phyloP scores from a whole-genome alignment of 2,888 invertebrate genomes.

The Ectobius pallidus region DNA sequence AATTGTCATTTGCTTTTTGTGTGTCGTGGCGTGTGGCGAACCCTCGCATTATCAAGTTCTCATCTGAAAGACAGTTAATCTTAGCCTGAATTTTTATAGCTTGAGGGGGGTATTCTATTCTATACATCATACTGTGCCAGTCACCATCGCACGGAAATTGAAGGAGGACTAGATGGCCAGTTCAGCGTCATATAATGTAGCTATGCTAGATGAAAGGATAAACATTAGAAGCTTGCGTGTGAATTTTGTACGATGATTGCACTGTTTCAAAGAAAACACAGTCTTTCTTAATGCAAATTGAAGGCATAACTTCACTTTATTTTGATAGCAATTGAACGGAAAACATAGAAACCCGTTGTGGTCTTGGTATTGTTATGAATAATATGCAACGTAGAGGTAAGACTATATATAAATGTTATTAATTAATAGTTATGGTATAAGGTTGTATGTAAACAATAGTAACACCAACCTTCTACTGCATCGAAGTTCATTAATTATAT shows the following conservation, averaged over 20 bases:
- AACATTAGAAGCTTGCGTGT: constrained; percentile 21
- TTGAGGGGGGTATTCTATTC: background rate
- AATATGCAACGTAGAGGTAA: too few relatives aligned
- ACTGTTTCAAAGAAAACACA: constrained; percentile 1
- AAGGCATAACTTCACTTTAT: background rate
- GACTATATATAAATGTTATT: too few relatives aligned
- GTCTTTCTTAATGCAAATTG: background rate
- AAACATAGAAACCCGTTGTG: too few relatives aligned
- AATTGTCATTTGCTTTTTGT: constrained; percentile 17
- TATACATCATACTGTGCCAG: constrained; percentile 3
- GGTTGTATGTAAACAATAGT: too few relatives aligned
- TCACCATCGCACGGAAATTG: constrained; percentile 17
- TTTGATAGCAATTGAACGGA: too few relatives aligned
- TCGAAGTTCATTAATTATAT: too few relatives aligned
- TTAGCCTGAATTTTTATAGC: constrained; percentile 19
- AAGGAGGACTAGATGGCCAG: background rate
- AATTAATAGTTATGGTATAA: too few relatives aligned
- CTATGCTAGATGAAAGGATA: constrained; percentile 11
- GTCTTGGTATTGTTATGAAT: too few relatives aligned
- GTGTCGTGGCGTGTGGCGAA: background rate
- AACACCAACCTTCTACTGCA: too few relatives aligned
- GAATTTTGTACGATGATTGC: constrained; percentile 14
- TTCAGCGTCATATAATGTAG: background rate
- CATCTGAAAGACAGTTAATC: constrained; percentile 12
- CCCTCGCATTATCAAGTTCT: constrained; percentile 6